Conservation (phyloP, 2,888 invertebrate genomes). For the Caradrina clavipalpis region DNA sequence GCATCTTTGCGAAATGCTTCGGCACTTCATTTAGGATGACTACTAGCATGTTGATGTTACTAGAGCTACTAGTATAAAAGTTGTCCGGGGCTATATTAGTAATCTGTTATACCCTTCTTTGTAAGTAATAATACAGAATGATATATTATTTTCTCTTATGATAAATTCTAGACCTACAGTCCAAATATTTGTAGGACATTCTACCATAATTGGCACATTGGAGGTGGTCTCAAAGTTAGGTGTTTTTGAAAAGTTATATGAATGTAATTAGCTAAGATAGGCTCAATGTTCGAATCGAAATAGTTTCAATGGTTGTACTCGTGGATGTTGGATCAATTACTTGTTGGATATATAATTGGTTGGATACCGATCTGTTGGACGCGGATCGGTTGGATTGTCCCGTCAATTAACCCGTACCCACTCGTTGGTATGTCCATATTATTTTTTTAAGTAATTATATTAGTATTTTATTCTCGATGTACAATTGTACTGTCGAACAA, state of each 20-base stretch:
- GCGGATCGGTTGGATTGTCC: conserved; percentile 77
- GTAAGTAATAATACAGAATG: conserved; percentile 38
- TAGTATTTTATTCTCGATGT: conserved; percentile 72
- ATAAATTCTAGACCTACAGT: conserved; percentile 14
- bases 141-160: conserved; percentile 5
- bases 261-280: conserved; percentile 72
- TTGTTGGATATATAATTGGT: conserved; percentile 70
- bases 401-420: conserved; percentile 84
- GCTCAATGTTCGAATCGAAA: conserved; percentile 78
- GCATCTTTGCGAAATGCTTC: neutral
- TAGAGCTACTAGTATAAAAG: conserved; percentile 4
- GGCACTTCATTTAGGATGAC: neutral
- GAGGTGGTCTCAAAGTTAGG: conserved; percentile 70
- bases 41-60: conserved; percentile 30
- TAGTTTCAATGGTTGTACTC: conserved; percentile 77
- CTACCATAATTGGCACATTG: conserved; percentile 13
- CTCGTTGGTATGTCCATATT: conserved; percentile 86
- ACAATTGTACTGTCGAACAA: conserved; percentile 67
- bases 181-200: conserved; percentile 12
- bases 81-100: conserved; percentile 17
- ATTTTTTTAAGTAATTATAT: conserved; percentile 85
- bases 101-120: conserved; percentile 31
- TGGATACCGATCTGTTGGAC: conserved; percentile 70
- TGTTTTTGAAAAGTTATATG: conserved; percentile 76
- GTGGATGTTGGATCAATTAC: conserved; percentile 72